Percentiles rank a stretch among this genome's conserved stretches.
phyloP scores from a whole-genome alignment of 2,888 invertebrate species.

The Melinopterus prodromus region DNA sequence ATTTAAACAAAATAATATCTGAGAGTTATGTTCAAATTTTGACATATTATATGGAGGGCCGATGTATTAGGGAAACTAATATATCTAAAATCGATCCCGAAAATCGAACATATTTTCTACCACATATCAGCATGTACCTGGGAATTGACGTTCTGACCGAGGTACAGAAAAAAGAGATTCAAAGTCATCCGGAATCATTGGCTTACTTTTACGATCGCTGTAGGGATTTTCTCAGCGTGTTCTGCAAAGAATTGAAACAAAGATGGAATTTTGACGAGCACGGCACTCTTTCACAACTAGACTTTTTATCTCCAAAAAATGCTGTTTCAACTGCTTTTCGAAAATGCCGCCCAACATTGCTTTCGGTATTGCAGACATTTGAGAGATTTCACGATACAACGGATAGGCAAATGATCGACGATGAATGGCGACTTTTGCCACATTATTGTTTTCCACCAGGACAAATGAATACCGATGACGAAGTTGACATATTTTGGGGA shows the following conservation, averaged over 20 bases:
- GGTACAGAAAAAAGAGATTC: conserved; percentile 10
- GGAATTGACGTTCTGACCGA: conserved; percentile 7
- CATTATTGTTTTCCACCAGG: conserved; percentile 7
- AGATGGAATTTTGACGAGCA: conserved; percentile 7
- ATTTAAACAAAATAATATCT: conserved; percentile 5
- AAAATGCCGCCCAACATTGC: not conserved
- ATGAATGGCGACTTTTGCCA: conserved; percentile 9
- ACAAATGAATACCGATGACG: not conserved
- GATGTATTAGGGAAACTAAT: conserved; percentile 8
- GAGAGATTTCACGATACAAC: conserved; percentile 5
- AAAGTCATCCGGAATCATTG: conserved; percentile 7
- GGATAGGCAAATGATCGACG: not conserved
- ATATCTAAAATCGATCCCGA: conserved; percentile 6
- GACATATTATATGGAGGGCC: not conserved
- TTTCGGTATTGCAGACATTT: not conserved
- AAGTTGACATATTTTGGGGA: conserved; percentile 17
- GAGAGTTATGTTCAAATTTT: not conserved
- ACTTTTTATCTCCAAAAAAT: conserved; percentile 11
- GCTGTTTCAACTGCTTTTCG: not conserved
- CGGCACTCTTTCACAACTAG: not conserved
- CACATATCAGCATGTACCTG: not conserved
- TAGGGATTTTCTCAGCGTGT: not conserved
- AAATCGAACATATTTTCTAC: conserved; percentile 8
- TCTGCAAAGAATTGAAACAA: no score
- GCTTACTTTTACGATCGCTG: conserved; percentile 9